phyloP scores from a whole-genome alignment of 1,140 invertebrate species.

The Leptinotarsa texana region DNA sequence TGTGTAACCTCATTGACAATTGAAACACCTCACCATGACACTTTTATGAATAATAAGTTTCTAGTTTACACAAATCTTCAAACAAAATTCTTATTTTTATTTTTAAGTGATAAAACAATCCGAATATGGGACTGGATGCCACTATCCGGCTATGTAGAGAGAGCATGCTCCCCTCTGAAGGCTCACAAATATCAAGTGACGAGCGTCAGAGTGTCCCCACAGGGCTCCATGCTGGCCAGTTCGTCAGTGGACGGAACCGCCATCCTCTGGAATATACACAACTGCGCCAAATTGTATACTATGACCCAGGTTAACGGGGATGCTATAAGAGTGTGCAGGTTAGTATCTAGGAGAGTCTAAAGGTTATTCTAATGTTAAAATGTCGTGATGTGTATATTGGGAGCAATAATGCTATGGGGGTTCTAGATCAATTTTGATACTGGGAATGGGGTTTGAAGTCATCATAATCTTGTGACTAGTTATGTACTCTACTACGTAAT shows the following conservation, averaged over 20 bases:
- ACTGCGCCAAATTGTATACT: slow-evolving; percentile 63
- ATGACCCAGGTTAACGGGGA: slow-evolving; percentile 69
- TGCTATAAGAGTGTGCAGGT: slow-evolving; percentile 67
- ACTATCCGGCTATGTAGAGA: slow-evolving; percentile 62
- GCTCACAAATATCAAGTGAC: slow-evolving; percentile 72
- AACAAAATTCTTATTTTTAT: neutral
- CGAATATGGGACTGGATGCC: slow-evolving; percentile 66
- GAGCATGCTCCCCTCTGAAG: slow-evolving; percentile 61
- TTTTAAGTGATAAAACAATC: slow-evolving; percentile 66
- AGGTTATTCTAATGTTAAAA: too few relatives aligned
- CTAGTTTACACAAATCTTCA: neutral
- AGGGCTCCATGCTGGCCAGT: slow-evolving; percentile 70
- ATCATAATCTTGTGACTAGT: too few relatives aligned
- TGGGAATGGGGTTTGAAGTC: too few relatives aligned
- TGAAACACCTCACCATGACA: neutral
- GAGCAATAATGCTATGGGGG: too few relatives aligned
- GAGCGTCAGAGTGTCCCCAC: slow-evolving; percentile 70
- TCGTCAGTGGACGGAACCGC: slow-evolving; percentile 75
- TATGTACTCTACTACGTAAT: too few relatives aligned
- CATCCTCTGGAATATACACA: slow-evolving; percentile 72
- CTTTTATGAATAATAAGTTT: neutral
- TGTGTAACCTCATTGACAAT: neutral
- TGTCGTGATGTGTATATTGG: too few relatives aligned
- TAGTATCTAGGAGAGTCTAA: neutral
- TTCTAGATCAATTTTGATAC: too few relatives aligned